Evolutionary conservation across 2,113 vertebrate species (phyloP).

Genomic region (Hydropotes inermis): DNA sequence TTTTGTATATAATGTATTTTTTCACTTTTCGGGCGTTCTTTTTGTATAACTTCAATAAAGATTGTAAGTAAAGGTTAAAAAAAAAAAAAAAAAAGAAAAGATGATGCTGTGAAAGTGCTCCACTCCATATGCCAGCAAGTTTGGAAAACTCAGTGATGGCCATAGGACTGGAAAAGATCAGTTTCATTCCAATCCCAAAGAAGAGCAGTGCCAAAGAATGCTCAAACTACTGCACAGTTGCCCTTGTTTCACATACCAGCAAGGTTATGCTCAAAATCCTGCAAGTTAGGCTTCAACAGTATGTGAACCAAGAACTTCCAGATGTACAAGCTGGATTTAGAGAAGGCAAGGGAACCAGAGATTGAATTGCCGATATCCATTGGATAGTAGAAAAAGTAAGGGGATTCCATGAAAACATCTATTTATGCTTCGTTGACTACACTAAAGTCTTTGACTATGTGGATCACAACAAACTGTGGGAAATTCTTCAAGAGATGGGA

Average conservation of each 20-base stretch:
- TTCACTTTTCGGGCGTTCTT: slow-evolving; percentile 89
- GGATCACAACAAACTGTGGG: background rate
- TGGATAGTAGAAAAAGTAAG: background rate
- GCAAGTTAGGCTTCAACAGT: background rate
- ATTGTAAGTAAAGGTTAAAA: slow-evolving; percentile 88
- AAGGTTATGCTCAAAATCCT: background rate
- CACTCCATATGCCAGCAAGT: background rate
- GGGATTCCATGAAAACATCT: background rate
- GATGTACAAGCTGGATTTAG: background rate
- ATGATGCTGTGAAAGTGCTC: no score
- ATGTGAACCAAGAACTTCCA: background rate
- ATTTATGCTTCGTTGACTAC: background rate
- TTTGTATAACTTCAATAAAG: slow-evolving; percentile 98
- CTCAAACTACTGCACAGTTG: background rate
- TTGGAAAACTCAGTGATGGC: background rate
- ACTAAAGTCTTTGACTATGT: background rate
- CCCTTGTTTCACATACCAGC: background rate
- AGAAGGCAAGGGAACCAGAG: background rate
- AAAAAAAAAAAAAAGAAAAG: no score
- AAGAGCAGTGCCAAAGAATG: background rate
- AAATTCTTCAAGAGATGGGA: background rate
- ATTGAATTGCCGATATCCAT: background rate
- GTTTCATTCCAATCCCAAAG: background rate
- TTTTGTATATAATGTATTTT: slow-evolving; percentile 98
- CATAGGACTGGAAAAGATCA: background rate